Evolutionary conservation across 2,888 invertebrate genomes (phyloP), one percentile per base, ranked within the genome.

Genomic region (Euclidia mi): DNA sequence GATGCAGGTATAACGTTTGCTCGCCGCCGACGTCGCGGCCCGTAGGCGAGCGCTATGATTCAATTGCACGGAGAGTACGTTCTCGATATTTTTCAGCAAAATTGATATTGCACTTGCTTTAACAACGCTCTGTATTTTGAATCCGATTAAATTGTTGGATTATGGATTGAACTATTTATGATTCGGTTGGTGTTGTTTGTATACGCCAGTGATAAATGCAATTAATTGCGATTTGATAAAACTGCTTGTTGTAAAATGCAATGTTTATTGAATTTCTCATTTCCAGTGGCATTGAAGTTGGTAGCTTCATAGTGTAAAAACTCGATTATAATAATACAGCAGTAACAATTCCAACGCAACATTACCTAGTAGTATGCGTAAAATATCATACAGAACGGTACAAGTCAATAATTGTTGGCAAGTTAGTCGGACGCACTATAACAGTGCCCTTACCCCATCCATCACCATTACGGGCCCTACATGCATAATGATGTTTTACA

Each of bases 1-100:
- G 31, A 12, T 56, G 47, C 40, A 37, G 53, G 50, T 38, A 46
- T n/a, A 42, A 46, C 32, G 49, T 55, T 57, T 60, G 52, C 52
- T 55, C 43, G n/a, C n/a, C n/a, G n/a, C n/a, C n/a, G 42, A 46
- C 37, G 49, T 47, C 48, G 52, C 51, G 32, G 59, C 37, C 56
- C 20, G 47, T 10, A n/a, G n/a, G n/a, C 41, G 43, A 55, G 51
- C 56, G 56, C 51, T 66, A 62, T 70, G 65, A 70, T 75, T 76
- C 73, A 70, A 78, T 78, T 74, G 71, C 48, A 58, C 42, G 47
- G 46, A 56, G 60, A 57, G 65, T 65, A 65, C 68, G 55, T 65
- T 62, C 47, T 63, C 61, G 32, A 57, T 53, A 52, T 58, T 61
- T 66, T 49, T 56, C 44, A 53, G 51, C 45, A 62, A 66, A 70